Evolutionary conservation across 92 coral and sea anemone genomes (phyloP).

Genomic region (Zoanthus sociatus): DNA sequence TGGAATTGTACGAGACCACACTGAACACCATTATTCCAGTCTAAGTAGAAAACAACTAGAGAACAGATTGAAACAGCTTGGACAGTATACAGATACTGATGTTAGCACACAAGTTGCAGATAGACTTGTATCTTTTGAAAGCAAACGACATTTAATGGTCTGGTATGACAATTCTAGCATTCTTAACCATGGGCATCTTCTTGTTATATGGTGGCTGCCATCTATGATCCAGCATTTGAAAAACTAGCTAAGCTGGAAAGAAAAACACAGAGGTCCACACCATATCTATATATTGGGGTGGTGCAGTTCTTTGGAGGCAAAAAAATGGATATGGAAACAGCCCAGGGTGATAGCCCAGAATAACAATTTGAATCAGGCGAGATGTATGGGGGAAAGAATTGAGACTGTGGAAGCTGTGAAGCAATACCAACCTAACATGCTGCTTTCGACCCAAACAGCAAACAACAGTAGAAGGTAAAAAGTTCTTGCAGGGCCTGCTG

Average conservation of each 20-base stretch:
- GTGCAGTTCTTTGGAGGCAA: constrained; percentile 47
- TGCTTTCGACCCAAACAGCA: constrained; percentile 16
- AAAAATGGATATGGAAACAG: constrained; percentile 42
- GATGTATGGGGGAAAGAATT: constrained; percentile 46
- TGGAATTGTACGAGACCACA: constrained; percentile 13
- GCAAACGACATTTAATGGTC: constrained; percentile 36
- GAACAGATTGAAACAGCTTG: background rate
- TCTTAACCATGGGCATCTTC: constrained; percentile 44
- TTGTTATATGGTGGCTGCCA: constrained; percentile 24
- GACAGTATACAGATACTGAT: constrained; percentile 13
- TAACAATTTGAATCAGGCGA: constrained; percentile 62
- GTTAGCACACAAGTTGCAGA: background rate
- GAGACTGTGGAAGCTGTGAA: constrained; percentile 38
- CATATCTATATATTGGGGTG: constrained; percentile 57
- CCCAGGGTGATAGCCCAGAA: constrained; percentile 28
- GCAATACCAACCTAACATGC: background rate
- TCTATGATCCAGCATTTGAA: constrained; percentile 35
- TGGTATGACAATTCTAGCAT: constrained; percentile 47
- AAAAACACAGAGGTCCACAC: constrained; percentile 54
- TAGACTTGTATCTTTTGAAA: background rate
- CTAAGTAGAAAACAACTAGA: background rate
- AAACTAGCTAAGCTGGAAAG: background rate
- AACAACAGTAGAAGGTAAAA: background rate
- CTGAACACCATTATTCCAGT: background rate
- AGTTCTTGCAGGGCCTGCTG: background rate